Conservation (phyloP, 2,113 vertebrate genomes). For the Podarcis cretensis region DNA sequence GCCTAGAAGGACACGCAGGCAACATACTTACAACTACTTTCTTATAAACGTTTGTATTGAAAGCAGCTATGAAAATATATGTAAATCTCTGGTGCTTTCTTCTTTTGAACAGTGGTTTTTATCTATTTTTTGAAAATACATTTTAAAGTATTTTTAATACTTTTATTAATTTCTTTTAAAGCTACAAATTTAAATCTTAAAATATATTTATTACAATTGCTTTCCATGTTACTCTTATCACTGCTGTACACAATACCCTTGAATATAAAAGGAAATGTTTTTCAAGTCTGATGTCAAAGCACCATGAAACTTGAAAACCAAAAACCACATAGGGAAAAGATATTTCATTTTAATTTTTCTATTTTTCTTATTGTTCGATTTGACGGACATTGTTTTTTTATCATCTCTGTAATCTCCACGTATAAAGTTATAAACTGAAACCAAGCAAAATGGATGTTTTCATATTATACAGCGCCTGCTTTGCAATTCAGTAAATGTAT, state of each 20-base stretch:
- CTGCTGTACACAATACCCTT: neutral
- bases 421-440: neutral
- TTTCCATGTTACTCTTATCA: neutral
- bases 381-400: neutral
- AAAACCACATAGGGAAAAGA: neutral
- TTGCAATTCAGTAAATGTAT: neutral
- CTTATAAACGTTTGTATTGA: neutral
- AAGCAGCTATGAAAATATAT: neutral
- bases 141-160: too few species aligned
- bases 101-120: too few species aligned
- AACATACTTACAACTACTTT: neutral
- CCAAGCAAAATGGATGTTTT: neutral
- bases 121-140: neutral
- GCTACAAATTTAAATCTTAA: neutral
- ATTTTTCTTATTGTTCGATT: neutral
- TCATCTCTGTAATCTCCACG: neutral
- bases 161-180: neutral
- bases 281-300: neutral
- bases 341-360: neutral
- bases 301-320: neutral
- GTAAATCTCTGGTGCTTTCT: neutral
- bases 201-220: neutral
- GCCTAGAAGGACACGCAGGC: neutral
- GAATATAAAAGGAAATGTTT: too few species aligned
- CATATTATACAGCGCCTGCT: too few species aligned